Evolutionary conservation across 2,797 vertebrate species (phyloP).

Genomic region (Oryzias dopingdopingensis): DNA sequence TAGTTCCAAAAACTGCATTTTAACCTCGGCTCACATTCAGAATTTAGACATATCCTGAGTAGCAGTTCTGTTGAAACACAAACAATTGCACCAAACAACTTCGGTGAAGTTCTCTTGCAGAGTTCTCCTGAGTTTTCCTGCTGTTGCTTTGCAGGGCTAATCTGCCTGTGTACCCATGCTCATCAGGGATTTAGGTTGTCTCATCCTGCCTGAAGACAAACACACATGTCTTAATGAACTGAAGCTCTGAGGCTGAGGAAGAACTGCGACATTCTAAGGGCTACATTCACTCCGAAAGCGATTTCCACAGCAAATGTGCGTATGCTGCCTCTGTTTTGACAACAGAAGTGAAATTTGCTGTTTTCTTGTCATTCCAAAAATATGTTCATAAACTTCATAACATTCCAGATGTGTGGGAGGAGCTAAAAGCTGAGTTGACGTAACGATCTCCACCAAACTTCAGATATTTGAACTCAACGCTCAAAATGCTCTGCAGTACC

Average conservation of each 20-base stretch:
- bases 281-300: no score
- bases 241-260: constrained; percentile 23
- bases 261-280: constrained; percentile 23
- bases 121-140: background rate
- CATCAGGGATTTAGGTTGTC: constrained; percentile 48
- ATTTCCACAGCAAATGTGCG: no score
- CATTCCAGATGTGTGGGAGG: no score
- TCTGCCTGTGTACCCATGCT: constrained; percentile 50
- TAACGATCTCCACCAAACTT: no score
- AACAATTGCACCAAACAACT: background rate
- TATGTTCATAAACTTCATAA: no score
- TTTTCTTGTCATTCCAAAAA: no score
- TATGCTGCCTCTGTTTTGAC: no score
- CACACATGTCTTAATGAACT: constrained; percentile 58
- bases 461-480: no score
- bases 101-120: constrained; percentile 7
- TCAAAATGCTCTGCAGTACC: no score
- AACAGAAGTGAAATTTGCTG: no score
- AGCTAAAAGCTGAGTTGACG: no score
- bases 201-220: constrained; percentile 60
- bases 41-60: background rate
- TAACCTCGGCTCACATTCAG: background rate
- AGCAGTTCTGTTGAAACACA: background rate
- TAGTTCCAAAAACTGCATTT: background rate
- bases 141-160: constrained; percentile 41